phyloP scores from a whole-genome alignment of 2,113 vertebrate genomes.

The Saguinus midas region DNA sequence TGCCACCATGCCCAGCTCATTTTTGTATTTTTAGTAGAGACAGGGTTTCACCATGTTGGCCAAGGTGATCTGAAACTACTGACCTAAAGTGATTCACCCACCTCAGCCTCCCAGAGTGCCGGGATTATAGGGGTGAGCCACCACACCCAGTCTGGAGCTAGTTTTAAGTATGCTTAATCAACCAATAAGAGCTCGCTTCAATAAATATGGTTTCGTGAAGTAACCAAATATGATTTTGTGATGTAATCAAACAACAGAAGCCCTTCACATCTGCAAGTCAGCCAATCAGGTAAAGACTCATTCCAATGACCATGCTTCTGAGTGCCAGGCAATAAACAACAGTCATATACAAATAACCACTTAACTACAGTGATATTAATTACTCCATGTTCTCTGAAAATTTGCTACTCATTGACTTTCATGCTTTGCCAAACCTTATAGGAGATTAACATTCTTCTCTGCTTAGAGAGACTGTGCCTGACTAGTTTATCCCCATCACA shows the following conservation, averaged over 20 bases:
- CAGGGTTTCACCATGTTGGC: no score
- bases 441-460: not conserved
- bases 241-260: not conserved
- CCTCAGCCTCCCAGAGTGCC: no score
- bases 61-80: no score
- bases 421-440: not conserved
- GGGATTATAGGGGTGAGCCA: no score
- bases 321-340: not conserved
- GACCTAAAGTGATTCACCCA: no score
- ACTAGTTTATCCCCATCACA: not conserved
- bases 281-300: not conserved
- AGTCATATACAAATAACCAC: not conserved
- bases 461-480: not conserved
- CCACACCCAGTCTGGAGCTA: not conserved
- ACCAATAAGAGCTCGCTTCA: not conserved
- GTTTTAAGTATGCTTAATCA: constrained; percentile 8
- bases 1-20: no score
- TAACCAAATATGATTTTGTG: no score
- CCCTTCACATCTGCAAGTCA: not conserved
- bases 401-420: not conserved
- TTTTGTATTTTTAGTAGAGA: no score
- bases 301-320: not conserved
- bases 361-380: not conserved
- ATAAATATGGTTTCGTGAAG: not conserved
- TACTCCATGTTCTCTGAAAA: not conserved